phyloP scores from a whole-genome alignment of 2,797 vertebrate species.

The Gallirallus australis region DNA sequence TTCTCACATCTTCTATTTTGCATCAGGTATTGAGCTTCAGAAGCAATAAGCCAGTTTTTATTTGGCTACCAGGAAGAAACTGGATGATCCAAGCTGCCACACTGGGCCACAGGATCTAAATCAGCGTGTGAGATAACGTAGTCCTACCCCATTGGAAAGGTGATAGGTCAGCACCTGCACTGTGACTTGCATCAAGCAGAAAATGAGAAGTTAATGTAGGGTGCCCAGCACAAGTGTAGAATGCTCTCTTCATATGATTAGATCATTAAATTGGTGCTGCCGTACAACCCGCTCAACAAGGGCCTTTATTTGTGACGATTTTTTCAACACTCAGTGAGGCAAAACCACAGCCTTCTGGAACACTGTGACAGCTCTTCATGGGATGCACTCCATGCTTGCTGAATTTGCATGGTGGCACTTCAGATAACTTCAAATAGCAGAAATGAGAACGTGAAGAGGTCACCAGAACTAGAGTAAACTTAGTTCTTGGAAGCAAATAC shows the following conservation, averaged over 20 bases:
- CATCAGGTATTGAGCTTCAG: not conserved
- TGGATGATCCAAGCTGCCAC: not conserved
- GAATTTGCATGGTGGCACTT: not conserved
- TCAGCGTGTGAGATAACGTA: rapidly evolving
- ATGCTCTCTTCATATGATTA: not conserved
- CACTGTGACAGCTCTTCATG: not conserved
- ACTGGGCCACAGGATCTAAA: not conserved
- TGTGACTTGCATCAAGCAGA: not conserved
- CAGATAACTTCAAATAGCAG: not conserved
- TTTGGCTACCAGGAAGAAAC: not conserved
- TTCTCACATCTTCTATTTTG: not conserved
- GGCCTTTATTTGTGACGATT: not conserved
- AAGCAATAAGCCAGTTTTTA: not conserved
- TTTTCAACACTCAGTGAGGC: not conserved
- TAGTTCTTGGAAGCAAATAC: not conserved
- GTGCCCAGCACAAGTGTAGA: not conserved
- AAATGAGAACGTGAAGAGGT: not conserved
- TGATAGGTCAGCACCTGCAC: not conserved
- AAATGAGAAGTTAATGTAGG: not conserved
- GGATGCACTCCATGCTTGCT: not conserved
- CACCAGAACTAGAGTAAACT: not conserved
- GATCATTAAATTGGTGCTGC: not conserved
- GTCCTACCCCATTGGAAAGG: not conserved
- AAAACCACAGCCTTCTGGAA: not conserved
- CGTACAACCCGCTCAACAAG: not conserved